Base-by-base conservation (phyloP, 1,140 invertebrate genomes). In the Mylabris phalerata region DNA sequence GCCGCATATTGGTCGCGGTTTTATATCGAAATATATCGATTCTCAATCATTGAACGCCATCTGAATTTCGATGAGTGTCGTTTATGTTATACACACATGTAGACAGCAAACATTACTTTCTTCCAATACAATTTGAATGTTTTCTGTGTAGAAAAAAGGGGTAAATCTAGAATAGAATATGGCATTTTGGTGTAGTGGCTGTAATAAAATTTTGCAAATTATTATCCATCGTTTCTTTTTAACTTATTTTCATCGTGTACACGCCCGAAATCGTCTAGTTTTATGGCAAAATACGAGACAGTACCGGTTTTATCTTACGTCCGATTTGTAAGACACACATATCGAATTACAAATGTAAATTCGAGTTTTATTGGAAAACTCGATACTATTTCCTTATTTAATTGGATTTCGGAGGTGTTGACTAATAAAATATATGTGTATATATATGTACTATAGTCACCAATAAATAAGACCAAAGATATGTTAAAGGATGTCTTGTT, bases 341-440 rank as follows among this genome's bases (percentile, higher is more conserved):
- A 59, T 59, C 57, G 57, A 59, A 48, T 59, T 51, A 59, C 56
- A 57, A 57, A 57, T 57, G 56, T 57, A 57, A 57, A 57, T 57
- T 50, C 56, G 46, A 57, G 56, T 57, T 57, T 57, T 57, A 57
- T 57, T 57, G 44, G 48, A 25, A 47, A 50, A 57, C 48, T 42
- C 56, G 40, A 55, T 47, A 57, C 48, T 57, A 32, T 57, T 40
- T 57, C 42, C 25, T 41, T 50, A 57, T 57, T 57, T 57, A 57
- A 57, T 57, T 57, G 52, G 48, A 45, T 47, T 38, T 10, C 19
- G 43, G 48, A 57, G 56, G 56, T 57, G 56, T 50, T 50, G 49
- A 57, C 45, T 57, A 57, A 57, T 57, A 57, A 57, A 57, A 50
- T 57, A 19, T 19, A 57, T 27, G 48, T 13, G 41, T 19, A 57